A percentile compares a stretch with the other conserved stretches of the same genome.
These are phyloP conservation scores for Macrobrachium rosenbergii DNA, from an alignment of 1,140 invertebrate genomes.

Conservation along the genomic window DNA sequence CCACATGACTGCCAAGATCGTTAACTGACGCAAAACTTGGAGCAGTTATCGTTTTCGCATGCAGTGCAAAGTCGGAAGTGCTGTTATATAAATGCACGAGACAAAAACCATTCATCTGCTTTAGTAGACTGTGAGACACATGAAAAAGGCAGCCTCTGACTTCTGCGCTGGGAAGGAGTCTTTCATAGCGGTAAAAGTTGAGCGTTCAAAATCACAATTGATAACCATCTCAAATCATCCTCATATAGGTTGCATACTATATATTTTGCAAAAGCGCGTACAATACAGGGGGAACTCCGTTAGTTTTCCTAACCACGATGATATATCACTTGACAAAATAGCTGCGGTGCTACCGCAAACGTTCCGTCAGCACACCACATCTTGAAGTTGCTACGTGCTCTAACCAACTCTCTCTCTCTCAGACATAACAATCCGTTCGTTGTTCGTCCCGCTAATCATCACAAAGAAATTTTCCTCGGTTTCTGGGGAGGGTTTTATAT, in stretches of 20 bases:
- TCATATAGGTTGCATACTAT: conserved; percentile 28
- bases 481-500: background rate
- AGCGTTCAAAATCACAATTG: conserved; percentile 10
- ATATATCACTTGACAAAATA: conserved; percentile 33
- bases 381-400: conserved; percentile 27
- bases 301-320: conserved; percentile 31
- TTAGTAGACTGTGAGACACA: too few species aligned
- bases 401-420: conserved; percentile 39
- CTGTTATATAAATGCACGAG: too few species aligned
- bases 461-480: conserved; percentile 35
- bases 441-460: conserved; percentile 39
- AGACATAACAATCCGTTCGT: background rate
- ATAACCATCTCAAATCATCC: conserved; percentile 32
- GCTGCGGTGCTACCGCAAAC: conserved; percentile 4
- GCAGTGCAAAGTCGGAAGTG: too few species aligned
- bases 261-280: conserved; percentile 14
- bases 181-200: background rate
- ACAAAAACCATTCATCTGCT: too few species aligned
- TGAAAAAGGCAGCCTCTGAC: background rate
- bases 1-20: too few species aligned
- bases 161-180: too few species aligned
- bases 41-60: too few species aligned
- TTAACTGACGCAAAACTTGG: too few species aligned
- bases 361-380: too few species aligned
- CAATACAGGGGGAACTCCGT: conserved; percentile 24